phyloP scores from a whole-genome alignment of 2,113 vertebrate species.

The Maccullochella peelii region DNA sequence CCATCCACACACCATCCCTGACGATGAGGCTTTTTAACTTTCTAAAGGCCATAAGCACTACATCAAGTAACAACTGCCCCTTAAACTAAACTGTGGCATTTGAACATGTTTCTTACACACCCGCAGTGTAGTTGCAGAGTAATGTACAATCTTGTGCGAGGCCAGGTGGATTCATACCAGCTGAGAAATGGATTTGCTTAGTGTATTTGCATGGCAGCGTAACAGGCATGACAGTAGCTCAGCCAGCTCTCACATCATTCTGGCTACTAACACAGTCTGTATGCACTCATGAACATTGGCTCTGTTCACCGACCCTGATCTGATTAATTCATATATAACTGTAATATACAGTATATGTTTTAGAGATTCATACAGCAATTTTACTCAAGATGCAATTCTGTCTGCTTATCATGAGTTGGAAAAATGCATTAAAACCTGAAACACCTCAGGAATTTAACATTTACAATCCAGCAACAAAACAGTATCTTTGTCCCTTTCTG shows the following conservation, averaged over 20 bases:
- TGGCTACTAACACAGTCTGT: not conserved
- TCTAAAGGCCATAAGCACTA: too few species aligned
- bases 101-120: not conserved
- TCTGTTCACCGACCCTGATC: not conserved
- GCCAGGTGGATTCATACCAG: slow-evolving; percentile 12
- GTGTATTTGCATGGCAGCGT: slow-evolving; percentile 76
- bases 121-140: not conserved
- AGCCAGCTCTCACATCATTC: not conserved
- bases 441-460: not conserved
- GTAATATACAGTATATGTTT: not conserved
- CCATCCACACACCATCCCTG: not conserved
- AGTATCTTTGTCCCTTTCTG: not conserved
- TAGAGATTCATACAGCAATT: not conserved
- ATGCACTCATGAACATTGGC: not conserved
- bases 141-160: not conserved
- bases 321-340: not conserved
- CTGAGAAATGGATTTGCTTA: slow-evolving; percentile 76
- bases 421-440: not conserved
- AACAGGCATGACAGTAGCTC: not conserved
- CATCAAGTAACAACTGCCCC: too few species aligned
- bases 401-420: not conserved
- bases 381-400: not conserved
- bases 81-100: too few species aligned
- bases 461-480: not conserved
- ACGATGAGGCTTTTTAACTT: not conserved